Percentiles rank a stretch among this genome's conserved stretches.
Conservation (phyloP, 2,888 invertebrate species). For the Stenodera caucasica region DNA sequence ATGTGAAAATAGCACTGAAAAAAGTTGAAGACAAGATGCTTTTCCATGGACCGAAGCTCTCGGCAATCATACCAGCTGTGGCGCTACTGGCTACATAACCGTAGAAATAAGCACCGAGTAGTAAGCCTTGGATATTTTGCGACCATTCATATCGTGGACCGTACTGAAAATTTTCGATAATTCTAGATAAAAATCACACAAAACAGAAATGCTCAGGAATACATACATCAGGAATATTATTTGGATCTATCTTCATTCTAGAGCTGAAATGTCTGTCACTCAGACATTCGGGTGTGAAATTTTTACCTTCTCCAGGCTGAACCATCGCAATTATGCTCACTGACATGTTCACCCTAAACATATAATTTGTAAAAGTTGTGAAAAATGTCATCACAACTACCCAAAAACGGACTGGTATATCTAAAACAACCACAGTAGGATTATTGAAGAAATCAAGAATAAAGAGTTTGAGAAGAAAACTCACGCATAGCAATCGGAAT, state of each 20-base stretch:
- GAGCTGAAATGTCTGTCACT: conserved; percentile 14
- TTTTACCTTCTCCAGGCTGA: conserved; percentile 49
- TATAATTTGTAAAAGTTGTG: conserved; percentile 69
- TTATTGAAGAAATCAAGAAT: too few relatives aligned
- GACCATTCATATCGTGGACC: conserved; percentile 42
- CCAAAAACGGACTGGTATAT: conserved; percentile 43
- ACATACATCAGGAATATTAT: neutral
- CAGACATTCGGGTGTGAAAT: conserved; percentile 31
- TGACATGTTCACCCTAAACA: conserved; percentile 72
- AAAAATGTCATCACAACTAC: conserved; percentile 70
- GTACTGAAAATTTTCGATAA: conserved; percentile 30
- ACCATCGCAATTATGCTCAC: conserved; percentile 71
- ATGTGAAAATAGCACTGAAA: conserved; percentile 34
- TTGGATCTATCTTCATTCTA: neutral
- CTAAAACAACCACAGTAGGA: too few relatives aligned
- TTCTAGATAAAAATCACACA: too few relatives aligned
- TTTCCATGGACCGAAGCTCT: conserved; percentile 41
- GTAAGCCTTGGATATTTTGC: conserved; percentile 37
- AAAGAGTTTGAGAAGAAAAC: too few relatives aligned
- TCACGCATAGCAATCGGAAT: too few relatives aligned
- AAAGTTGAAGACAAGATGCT: conserved; percentile 39
- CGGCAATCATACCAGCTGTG: conserved; percentile 41
- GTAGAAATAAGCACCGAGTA: conserved; percentile 41
- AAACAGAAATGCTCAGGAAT: neutral
- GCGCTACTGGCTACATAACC: conserved; percentile 40